Percentiles rank a stretch among this genome's conserved stretches.
Conservation (phyloP, 2,888 invertebrate species). For the Lasius platythorax region DNA sequence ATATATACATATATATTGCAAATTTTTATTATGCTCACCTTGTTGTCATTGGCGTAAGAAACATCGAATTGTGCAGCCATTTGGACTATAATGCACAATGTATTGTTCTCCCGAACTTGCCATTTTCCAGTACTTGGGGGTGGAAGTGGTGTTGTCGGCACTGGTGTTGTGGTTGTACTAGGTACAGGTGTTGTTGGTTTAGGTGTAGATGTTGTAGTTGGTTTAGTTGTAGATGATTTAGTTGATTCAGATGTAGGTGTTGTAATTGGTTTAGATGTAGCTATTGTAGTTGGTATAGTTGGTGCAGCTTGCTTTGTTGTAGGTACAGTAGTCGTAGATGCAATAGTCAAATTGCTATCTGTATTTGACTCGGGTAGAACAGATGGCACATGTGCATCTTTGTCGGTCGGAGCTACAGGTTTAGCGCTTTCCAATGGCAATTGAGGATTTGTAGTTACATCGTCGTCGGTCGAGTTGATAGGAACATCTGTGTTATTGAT, state of each 20-base stretch:
- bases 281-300: too few relatives aligned
- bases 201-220: conserved; percentile 26
- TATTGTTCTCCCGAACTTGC: conserved; percentile 86
- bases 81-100: conserved; percentile 89
- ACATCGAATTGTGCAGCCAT: conserved; percentile 90
- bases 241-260: not conserved
- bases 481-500: not conserved
- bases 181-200: conserved; percentile 81
- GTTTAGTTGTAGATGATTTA: not conserved
- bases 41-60: conserved; percentile 85
- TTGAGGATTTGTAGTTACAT: not conserved
- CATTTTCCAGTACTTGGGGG: conserved; percentile 86
- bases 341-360: not conserved
- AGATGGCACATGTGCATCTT: conserved; percentile 6
- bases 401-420: not conserved
- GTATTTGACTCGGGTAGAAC: not conserved
- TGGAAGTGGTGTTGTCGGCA: conserved; percentile 75
- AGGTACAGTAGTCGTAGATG: too few relatives aligned
- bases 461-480: not conserved
- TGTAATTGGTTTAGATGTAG: not conserved
- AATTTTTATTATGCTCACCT: conserved; percentile 53
- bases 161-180: conserved; percentile 72
- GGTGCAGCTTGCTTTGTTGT: not conserved
- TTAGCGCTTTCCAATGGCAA: not conserved
- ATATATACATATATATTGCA: not conserved